phyloP scores from a whole-genome alignment of 2,888 invertebrate species.

The Adineta ricciae region DNA sequence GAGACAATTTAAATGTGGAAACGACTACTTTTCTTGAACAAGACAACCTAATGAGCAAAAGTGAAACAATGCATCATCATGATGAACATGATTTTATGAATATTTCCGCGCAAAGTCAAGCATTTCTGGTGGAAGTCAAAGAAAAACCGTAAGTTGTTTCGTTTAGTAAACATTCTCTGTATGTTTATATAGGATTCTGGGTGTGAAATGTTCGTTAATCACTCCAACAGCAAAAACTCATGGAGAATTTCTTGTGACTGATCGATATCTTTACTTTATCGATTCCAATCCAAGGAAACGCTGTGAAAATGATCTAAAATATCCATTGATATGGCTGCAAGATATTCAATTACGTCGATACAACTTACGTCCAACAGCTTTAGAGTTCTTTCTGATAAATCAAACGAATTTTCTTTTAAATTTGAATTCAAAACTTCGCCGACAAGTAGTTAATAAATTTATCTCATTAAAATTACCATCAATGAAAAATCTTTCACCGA shows the following conservation, averaged over 20 bases:
- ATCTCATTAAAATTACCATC: constrained; percentile 58
- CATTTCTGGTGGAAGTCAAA: not conserved
- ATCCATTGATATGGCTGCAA: constrained; percentile 55
- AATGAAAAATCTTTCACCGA: constrained; percentile 55
- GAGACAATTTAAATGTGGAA: constrained; percentile 55
- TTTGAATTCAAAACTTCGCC: constrained; percentile 56
- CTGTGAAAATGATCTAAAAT: constrained; percentile 49
- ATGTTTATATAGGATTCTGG: not conserved
- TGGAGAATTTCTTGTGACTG: constrained; percentile 56
- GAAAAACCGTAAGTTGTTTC: not conserved
- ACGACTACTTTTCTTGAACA: not conserved
- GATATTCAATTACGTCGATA: constrained; percentile 60
- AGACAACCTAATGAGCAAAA: too few relatives aligned
- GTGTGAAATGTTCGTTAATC: constrained; percentile 7
- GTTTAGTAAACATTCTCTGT: too few relatives aligned
- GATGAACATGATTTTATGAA: not conserved
- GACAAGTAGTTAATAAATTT: constrained; percentile 58
- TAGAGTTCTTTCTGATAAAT: constrained; percentile 60
- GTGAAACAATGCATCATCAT: not conserved
- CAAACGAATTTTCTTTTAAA: constrained; percentile 61
- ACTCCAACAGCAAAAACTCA: not conserved
- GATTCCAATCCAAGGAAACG: constrained; percentile 47
- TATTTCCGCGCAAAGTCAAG: not conserved
- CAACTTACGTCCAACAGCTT: constrained; percentile 59
- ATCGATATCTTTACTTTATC: constrained; percentile 56